phyloP scores from a whole-genome alignment of 2,113 vertebrate species.

The Loxodonta africana region DNA sequence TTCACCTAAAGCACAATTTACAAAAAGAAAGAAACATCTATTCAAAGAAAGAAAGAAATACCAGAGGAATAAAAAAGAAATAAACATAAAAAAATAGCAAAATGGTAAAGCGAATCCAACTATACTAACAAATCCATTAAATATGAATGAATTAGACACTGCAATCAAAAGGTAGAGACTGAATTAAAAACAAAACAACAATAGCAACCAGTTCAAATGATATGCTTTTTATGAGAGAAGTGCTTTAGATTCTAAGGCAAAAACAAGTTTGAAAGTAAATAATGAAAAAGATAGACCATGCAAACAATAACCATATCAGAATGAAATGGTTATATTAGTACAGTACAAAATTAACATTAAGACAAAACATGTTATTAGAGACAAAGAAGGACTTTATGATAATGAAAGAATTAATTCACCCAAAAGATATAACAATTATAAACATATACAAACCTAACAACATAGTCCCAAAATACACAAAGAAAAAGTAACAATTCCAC shows the following conservation, averaged over 20 bases:
- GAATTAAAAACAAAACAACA: background rate
- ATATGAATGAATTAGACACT: too few species aligned
- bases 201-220: background rate
- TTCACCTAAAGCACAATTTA: too few species aligned
- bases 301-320: background rate
- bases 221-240: background rate
- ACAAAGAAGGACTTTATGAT: background rate
- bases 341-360: background rate
- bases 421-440: background rate
- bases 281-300: background rate
- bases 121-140: background rate
- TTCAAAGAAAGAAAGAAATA: background rate
- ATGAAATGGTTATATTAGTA: accelerated
- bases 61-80: background rate
- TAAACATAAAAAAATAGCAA: background rate
- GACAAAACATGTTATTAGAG: background rate
- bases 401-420: background rate
- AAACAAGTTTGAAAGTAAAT: background rate
- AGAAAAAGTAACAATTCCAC: background rate
- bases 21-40: too few species aligned
- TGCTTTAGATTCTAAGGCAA: background rate
- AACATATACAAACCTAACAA: background rate
- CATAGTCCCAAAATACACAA: accelerated
- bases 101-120: too few species aligned
- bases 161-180: background rate